Base-by-base conservation (phyloP, 1,140 invertebrate species). In the Cherax destructor region DNA sequence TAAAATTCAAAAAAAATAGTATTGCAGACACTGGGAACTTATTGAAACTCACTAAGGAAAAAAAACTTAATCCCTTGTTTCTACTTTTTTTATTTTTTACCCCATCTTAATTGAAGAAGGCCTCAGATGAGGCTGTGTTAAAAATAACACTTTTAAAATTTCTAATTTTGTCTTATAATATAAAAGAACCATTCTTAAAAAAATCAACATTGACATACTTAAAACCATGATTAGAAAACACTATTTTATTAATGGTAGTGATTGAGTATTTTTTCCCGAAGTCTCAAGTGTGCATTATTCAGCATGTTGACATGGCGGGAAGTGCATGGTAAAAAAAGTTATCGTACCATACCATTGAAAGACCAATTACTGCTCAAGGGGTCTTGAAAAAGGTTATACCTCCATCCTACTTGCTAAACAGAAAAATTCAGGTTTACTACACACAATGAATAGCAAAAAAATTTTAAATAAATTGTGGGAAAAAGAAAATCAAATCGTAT, bases 281-380 rank as follows among this genome's bases (percentile, higher is more conserved):
- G 95, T 88, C 95, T 93, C 61, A 72, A 97, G 93, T 30, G 94
- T 47, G 96, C 96, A 85, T 95, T 95, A 94, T 97, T 97, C 76
- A 98, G 94, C 1, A 96, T 95, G 94, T 97, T 98, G 74, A 97
- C 94, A 94, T 96, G 0, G 96, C 95, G 2, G 97, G 96, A 93
- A 97, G 94, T 0, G 97, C 95, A 93, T 97, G 96, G 94, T 97
- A 97, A 1, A 97, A 97, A 94, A 98, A 97, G 94, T 98, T 98
- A 95, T 98, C 98, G 94, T 97, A 98, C 97, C 97, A 98, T 11
- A 97, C 96, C 93, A 95, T 94, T 0, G 94, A 94, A 30, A 92
- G 94, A 93, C 49, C 94, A 90, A 0, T 95, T 95, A 7, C 30
- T 83, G 10, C 69, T 50, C 11, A 52, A 24, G 4, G 80, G 83